Conservation (phyloP, 2,888 invertebrate genomes). For the Pseudanteris insignis region DNA sequence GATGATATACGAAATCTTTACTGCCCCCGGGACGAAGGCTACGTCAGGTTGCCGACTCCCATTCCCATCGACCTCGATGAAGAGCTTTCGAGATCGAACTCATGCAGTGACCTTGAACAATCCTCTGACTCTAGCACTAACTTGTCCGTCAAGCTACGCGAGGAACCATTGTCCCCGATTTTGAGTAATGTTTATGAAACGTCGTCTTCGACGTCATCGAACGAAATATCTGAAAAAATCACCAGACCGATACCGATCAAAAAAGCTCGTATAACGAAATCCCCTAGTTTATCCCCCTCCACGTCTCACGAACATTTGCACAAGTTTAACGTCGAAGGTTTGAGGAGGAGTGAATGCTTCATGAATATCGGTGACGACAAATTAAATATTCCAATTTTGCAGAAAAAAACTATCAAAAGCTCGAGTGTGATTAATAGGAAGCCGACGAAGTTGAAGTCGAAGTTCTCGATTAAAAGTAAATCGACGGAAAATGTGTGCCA, state of each 20-base stretch:
- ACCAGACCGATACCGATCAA: constrained; percentile 5
- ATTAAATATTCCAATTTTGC: constrained; percentile 19
- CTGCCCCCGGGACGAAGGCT: constrained; percentile 46
- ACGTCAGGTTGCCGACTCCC: constrained; percentile 58
- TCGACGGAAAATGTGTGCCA: constrained; percentile 57
- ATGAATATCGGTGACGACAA: constrained; percentile 4
- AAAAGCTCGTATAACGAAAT: constrained; percentile 41
- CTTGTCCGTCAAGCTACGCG: constrained; percentile 47
- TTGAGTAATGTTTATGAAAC: constrained; percentile 45
- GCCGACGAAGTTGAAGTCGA: constrained; percentile 55
- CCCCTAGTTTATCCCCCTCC: constrained; percentile 33
- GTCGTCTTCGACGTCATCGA: constrained; percentile 52
- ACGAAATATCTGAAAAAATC: constrained; percentile 45
- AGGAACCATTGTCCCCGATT: constrained; percentile 48
- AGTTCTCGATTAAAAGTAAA: constrained; percentile 55
- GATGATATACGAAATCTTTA: constrained; percentile 34
- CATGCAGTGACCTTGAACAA: constrained; percentile 52
- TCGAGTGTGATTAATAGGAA: constrained; percentile 46
- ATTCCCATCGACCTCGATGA: constrained; percentile 54
- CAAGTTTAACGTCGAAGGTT: constrained; percentile 22
- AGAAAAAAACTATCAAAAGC: constrained; percentile 30
- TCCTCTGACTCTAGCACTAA: constrained; percentile 61
- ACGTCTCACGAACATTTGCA: constrained; percentile 25
- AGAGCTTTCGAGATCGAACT: constrained; percentile 49
- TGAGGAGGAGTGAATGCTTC: constrained; percentile 9